Evolutionary conservation across 2,888 invertebrate species (phyloP).

Genomic region (Actias luna): DNA sequence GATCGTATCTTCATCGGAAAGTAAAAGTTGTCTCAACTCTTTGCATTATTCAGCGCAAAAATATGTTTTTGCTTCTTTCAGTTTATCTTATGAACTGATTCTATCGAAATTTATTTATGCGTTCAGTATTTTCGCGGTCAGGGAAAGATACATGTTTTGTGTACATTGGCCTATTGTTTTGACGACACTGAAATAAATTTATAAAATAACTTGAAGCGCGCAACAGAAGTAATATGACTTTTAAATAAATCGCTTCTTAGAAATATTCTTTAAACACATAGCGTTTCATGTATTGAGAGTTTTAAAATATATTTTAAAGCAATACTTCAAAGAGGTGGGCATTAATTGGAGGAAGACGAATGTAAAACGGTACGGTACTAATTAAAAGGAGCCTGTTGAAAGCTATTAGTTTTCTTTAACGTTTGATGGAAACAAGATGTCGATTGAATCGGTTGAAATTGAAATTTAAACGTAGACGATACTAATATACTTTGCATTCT

Average conservation of each 20-base stretch:
- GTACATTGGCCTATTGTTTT: background rate
- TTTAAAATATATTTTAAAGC: no score
- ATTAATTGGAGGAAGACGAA: background rate
- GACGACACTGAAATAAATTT: background rate
- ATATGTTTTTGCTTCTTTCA: background rate
- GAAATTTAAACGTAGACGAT: no score
- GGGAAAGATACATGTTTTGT: background rate
- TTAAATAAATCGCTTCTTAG: background rate
- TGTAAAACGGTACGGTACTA: background rate
- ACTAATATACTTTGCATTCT: no score
- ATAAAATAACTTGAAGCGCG: background rate
- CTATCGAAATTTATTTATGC: background rate
- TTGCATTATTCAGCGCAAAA: background rate
- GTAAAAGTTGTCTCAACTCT: slow-evolving; percentile 1
- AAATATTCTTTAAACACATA: background rate
- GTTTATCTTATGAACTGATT: background rate
- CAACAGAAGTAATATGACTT: background rate
- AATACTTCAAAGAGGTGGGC: background rate
- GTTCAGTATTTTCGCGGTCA: background rate
- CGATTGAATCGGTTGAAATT: no score
- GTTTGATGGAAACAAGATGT: no score
- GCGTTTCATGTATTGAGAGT: background rate
- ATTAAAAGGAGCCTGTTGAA: background rate
- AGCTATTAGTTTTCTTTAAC: background rate
- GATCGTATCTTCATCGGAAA: background rate